These are phyloP conservation scores for Papilio glaucus DNA, from an alignment of 1,140 invertebrate genomes.

Conservation along the genomic window DNA sequence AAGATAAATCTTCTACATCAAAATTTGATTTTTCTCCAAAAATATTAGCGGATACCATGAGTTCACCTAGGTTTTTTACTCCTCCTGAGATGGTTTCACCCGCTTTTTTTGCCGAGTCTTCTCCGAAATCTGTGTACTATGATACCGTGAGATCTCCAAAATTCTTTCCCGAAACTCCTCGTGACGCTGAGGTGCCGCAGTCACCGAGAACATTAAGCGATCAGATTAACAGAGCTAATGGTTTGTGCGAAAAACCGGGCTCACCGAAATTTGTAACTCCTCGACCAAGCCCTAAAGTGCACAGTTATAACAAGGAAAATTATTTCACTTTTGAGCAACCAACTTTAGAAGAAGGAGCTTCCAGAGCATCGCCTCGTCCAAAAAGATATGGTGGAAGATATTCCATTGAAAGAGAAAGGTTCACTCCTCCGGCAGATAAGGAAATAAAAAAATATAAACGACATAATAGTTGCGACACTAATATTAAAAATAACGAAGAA, in stretches of 20 bases:
- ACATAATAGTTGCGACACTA: conserved; percentile 78
- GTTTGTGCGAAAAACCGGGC: conserved; percentile 68
- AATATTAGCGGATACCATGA: conserved; percentile 65
- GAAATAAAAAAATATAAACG: conserved; percentile 72
- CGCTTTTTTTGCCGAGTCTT: conserved; percentile 76
- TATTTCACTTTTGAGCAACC: conserved; percentile 76
- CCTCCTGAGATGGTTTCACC: conserved; percentile 76
- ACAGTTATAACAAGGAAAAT: conserved; percentile 77
- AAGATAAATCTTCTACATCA: conserved; percentile 70
- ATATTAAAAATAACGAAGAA: conserved; percentile 72
- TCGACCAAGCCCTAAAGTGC: conserved; percentile 73
- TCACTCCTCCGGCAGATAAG: conserved; percentile 73
- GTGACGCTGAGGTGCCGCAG: conserved; percentile 66
- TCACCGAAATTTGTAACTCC: conserved; percentile 73
- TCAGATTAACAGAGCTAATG: conserved; percentile 72
- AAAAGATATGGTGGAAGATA: conserved; percentile 72
- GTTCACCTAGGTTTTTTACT: conserved; percentile 75
- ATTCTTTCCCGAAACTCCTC: conserved; percentile 74
- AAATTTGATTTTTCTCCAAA: conserved; percentile 79
- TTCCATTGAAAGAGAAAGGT: conserved; percentile 72
- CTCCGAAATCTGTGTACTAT: conserved; percentile 76
- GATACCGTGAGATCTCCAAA: conserved; percentile 74
- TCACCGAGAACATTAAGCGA: conserved; percentile 74
- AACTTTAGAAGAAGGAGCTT: conserved; percentile 50
- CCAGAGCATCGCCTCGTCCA: conserved; percentile 60